These are phyloP conservation scores for Acanthurus leucopareius DNA, from an alignment of 2,797 vertebrate genomes.

Conservation along the genomic window DNA sequence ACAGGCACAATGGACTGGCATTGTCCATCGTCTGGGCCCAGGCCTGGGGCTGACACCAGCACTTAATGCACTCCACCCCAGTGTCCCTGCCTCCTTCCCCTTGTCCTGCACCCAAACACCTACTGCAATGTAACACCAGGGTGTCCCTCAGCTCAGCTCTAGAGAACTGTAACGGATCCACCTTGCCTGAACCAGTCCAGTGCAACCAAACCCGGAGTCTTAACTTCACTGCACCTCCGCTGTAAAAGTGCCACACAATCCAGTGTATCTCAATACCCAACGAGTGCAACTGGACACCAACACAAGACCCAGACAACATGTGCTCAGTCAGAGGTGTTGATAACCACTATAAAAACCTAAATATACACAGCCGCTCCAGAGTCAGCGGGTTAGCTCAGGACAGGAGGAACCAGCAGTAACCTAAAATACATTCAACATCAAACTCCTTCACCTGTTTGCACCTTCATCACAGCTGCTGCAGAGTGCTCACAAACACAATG, in stretches of 20 bases:
- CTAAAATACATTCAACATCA: constrained; percentile 19
- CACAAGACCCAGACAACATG: constrained; percentile 64
- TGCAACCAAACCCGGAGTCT: constrained; percentile 69
- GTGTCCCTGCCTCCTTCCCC: constrained; percentile 43
- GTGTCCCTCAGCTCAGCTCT: constrained; percentile 59
- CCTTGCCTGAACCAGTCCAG: constrained; percentile 50
- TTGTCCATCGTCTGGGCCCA: constrained; percentile 76
- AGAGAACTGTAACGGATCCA: constrained; percentile 71
- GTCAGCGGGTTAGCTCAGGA: constrained; percentile 63
- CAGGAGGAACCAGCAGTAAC: constrained; percentile 26
- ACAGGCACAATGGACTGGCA: constrained; percentile 77
- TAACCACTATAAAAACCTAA: constrained; percentile 74
- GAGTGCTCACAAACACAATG: constrained; percentile 58
- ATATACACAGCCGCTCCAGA: constrained; percentile 59
- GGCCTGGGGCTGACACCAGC: constrained; percentile 75
- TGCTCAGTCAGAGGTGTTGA: constrained; percentile 69
- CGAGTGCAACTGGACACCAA: constrained; percentile 72
- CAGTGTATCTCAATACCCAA: constrained; percentile 60
- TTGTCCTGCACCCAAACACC: constrained; percentile 70
- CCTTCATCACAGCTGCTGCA: constrained; percentile 52
- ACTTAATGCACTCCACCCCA: constrained; percentile 74
- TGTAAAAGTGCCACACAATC: constrained; percentile 60
- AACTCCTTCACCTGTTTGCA: constrained; percentile 35
- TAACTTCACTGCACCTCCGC: constrained; percentile 52
- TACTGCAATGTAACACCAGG: constrained; percentile 74